These are phyloP conservation scores for Loriculus beryllinus DNA, from an alignment of 2,797 vertebrate genomes.

Conservation along the genomic window DNA sequence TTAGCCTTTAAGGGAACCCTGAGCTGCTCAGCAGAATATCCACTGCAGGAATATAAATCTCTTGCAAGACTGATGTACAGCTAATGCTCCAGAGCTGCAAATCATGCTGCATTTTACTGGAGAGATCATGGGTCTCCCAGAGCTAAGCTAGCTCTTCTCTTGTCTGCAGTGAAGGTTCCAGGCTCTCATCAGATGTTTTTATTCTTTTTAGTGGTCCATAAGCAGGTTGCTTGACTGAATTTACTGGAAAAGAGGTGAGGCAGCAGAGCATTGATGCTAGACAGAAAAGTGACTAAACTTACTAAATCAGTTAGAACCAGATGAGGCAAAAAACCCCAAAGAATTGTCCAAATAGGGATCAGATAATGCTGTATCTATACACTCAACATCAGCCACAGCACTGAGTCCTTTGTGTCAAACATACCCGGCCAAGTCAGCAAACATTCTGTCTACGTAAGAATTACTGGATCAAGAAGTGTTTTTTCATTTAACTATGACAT, in stretches of 20 bases:
- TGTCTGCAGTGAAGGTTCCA: neutral
- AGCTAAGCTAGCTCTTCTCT: neutral
- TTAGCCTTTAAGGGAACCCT: neutral
- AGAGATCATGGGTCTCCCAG: neutral
- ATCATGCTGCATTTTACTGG: neutral
- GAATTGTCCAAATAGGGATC: neutral
- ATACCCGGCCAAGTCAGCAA: neutral
- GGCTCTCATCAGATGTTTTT: neutral
- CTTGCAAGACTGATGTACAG: neutral
- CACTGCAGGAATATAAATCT: neutral
- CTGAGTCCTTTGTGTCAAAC: neutral
- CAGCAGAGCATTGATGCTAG: neutral
- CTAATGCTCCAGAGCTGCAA: neutral
- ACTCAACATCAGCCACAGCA: rapidly evolving
- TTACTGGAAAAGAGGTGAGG: neutral
- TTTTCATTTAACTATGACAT: neutral
- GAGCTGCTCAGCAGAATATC: neutral
- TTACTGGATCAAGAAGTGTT: neutral
- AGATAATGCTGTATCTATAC: neutral
- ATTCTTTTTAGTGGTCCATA: neutral
- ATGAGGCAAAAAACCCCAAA: too few relatives aligned
- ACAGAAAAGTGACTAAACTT: neutral
- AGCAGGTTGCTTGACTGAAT: neutral
- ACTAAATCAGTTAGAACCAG: neutral
- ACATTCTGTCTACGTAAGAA: neutral